phyloP scores from a whole-genome alignment of 2,113 vertebrate genomes.

The Cairina moschata region DNA sequence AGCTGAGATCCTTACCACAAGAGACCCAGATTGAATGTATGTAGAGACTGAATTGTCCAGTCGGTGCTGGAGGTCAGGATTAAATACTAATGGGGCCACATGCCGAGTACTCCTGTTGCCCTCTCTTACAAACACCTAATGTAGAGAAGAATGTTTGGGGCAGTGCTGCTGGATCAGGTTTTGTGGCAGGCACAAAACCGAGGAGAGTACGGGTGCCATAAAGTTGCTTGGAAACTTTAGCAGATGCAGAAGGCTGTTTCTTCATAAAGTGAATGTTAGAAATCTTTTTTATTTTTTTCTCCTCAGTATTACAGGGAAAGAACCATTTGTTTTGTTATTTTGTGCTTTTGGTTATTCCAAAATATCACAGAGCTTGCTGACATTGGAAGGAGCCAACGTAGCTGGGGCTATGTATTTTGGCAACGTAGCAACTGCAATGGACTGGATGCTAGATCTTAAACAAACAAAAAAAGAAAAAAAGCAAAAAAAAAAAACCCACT shows the following conservation, averaged over 20 bases:
- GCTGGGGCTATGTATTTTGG: not conserved
- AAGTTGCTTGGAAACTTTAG: not conserved
- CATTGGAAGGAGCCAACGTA: fast-evolving
- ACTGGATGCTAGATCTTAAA: not conserved
- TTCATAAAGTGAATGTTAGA: fast-evolving
- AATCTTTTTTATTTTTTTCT: no score
- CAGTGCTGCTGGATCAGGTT: not conserved
- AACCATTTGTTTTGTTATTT: fast-evolving
- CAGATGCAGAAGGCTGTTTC: fast-evolving
- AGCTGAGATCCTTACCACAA: fast-evolving
- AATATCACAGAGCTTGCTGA: fast-evolving
- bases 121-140: fast-evolving
- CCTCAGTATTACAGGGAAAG: not conserved
- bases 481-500: not conserved
- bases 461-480: not conserved
- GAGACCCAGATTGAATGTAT: not conserved
- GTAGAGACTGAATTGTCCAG: not conserved
- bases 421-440: not conserved
- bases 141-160: not conserved
- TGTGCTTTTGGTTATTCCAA: not conserved
- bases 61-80: not conserved
- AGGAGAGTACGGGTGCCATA: fast-evolving
- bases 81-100: not conserved
- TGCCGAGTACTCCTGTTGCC: no score
- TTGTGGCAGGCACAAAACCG: not conserved